A percentile compares a stretch with the other conserved stretches of the same genome.
Conservation (phyloP, 2,797 vertebrate genomes). For the Merluccius polli region DNA sequence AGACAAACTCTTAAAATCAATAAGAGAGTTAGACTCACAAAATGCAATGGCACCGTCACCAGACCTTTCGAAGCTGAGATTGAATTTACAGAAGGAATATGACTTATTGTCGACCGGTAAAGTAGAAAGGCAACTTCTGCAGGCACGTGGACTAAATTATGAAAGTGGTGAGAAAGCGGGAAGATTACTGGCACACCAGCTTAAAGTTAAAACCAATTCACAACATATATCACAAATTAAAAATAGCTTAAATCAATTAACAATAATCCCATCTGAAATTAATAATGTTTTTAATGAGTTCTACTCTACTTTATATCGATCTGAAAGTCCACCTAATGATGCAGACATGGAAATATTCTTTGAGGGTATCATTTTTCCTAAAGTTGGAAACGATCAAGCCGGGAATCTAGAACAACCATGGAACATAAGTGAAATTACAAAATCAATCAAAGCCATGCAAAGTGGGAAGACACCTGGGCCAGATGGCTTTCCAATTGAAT, state of each 20-base stretch:
- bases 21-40: too few species aligned
- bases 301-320: too few species aligned
- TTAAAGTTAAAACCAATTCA: background rate
- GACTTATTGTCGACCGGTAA: background rate
- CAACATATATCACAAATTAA: too few species aligned
- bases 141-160: background rate
- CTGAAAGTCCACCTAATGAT: too few species aligned
- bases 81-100: background rate
- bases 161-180: background rate
- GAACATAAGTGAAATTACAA: background rate
- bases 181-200: background rate
- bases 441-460: background rate
- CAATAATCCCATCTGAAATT: too few species aligned
- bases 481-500: background rate
- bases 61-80: background rate
- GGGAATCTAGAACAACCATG: background rate
- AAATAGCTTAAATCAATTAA: too few species aligned
- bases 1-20: background rate
- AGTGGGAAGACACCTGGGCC: background rate
- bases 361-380: too few species aligned
- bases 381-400: too few species aligned
- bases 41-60: background rate
- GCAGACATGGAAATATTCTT: too few species aligned
- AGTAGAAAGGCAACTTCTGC: background rate
- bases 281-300: too few species aligned